Conservation (phyloP, 2,797 vertebrate genomes). For the Pachyuromys duprasi region DNA sequence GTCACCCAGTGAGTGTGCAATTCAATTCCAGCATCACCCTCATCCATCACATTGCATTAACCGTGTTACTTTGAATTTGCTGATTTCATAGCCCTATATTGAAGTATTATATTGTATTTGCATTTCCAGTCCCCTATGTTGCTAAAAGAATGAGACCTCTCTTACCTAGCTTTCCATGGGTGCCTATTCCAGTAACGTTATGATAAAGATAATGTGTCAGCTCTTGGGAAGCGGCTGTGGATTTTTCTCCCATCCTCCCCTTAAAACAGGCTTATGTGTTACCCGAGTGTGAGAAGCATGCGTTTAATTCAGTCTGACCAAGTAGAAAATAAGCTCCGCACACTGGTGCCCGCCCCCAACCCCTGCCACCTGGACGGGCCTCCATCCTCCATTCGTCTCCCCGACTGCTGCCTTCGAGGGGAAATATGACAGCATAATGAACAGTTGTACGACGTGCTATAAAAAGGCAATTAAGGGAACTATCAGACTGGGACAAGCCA, state of each 20-base stretch:
- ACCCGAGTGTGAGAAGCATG: constrained; percentile 54
- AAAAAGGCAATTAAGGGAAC: constrained; percentile 92
- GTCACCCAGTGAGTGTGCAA: not conserved
- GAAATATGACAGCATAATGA: constrained; percentile 90
- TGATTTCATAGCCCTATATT: constrained; percentile 22
- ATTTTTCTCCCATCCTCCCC: not conserved
- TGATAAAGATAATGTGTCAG: constrained; percentile 69
- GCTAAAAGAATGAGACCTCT: constrained; percentile 13
- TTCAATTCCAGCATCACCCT: constrained; percentile 60
- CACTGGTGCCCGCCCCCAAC: constrained; percentile 64
- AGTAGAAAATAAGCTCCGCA: constrained; percentile 80
- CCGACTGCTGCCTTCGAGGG: constrained; percentile 70
- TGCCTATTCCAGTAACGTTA: constrained; percentile 18
- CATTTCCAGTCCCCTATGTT: not conserved
- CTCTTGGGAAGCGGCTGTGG: constrained; percentile 10
- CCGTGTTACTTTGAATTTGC: constrained; percentile 53
- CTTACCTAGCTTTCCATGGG: not conserved
- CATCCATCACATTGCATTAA: constrained; percentile 73
- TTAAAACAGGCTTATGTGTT: not conserved
- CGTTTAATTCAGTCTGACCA: constrained; percentile 80
- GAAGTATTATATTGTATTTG: not conserved
- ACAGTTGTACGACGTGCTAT: constrained; percentile 87
- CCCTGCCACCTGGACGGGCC: constrained; percentile 71
- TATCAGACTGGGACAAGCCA: constrained; percentile 88
- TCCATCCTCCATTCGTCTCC: constrained; percentile 59